Evolutionary conservation across 1,140 invertebrate genomes (phyloP).

Genomic region (Spodoptera litura): DNA sequence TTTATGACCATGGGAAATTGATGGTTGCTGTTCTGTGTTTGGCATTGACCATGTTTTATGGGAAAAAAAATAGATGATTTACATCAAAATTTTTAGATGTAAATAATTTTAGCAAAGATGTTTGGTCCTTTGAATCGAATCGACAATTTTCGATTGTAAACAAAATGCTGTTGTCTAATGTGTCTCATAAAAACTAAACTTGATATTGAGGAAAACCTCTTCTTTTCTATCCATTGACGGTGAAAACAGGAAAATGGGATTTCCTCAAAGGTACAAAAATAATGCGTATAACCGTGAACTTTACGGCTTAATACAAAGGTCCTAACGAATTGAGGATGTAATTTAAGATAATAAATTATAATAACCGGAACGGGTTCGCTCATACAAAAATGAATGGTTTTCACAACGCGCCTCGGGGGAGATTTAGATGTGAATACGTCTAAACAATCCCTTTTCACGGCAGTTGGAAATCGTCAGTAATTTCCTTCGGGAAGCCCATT

Average conservation of each 20-base stretch:
- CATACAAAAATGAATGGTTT: conserved; percentile 36
- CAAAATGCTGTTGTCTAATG: no score
- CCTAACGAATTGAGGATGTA: conserved; percentile 2
- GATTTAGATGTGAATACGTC: conserved; percentile 35
- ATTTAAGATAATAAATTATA: conserved; percentile 32
- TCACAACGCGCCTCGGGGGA: neutral
- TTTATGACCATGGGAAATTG: neutral
- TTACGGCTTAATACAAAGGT: conserved; percentile 16
- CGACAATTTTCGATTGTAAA: no score
- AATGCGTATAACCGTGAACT: conserved; percentile 20
- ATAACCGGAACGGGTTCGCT: neutral
- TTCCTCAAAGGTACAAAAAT: neutral
- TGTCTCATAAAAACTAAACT: neutral
- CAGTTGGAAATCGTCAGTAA: conserved; percentile 39
- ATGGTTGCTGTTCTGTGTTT: neutral
- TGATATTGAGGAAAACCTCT: no score
- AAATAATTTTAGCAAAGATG: neutral
- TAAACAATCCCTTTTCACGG: conserved; percentile 42
- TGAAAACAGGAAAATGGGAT: neutral
- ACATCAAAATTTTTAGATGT: no score
- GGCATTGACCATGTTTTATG: neutral
- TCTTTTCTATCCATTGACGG: no score
- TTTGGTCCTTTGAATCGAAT: neutral
- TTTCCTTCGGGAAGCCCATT: conserved; percentile 47
- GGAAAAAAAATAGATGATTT: no score